Evolutionary conservation across 1,140 invertebrate genomes (phyloP).

Genomic region (Atopsyche davidsoni): DNA sequence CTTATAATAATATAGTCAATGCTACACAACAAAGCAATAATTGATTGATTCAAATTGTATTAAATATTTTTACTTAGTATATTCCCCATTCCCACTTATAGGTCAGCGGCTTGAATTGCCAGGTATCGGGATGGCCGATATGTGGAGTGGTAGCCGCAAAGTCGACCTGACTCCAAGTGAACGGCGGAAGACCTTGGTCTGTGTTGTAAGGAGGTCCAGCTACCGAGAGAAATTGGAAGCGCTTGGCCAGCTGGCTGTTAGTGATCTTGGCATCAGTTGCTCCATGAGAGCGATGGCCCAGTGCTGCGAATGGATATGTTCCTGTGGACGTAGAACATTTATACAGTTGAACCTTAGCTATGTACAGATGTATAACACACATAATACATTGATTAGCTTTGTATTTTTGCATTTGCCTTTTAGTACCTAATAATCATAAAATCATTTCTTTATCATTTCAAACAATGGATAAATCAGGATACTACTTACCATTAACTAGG

Average conservation of each 20-base stretch:
- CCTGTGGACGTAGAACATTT: conserved; percentile 31
- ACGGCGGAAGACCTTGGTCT: conserved; percentile 49
- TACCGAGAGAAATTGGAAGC: conserved; percentile 52
- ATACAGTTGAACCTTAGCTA: not conserved
- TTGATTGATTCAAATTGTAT: no score
- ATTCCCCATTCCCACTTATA: conserved; percentile 38
- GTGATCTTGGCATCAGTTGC: conserved; percentile 61
- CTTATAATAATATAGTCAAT: no score
- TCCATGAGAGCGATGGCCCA: conserved; percentile 61
- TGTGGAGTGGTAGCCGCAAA: conserved; percentile 49
- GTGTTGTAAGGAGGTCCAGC: conserved; percentile 56
- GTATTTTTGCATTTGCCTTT: no score
- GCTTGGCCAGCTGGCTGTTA: conserved; percentile 33
- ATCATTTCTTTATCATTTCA: no score
- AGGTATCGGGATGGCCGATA: conserved; percentile 57
- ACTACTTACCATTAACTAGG: conserved; percentile 53
- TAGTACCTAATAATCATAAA: no score
- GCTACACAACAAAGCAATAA: no score
- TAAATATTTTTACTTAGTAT: not conserved
- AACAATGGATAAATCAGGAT: no score
- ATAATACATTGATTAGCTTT: no score
- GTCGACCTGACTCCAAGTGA: conserved; percentile 58
- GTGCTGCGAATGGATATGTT: conserved; percentile 57
- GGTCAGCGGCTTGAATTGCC: conserved; percentile 53
- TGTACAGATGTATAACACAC: no score